Base-by-base conservation (phyloP, 2,888 invertebrate genomes). In the Griposia aprilina region DNA sequence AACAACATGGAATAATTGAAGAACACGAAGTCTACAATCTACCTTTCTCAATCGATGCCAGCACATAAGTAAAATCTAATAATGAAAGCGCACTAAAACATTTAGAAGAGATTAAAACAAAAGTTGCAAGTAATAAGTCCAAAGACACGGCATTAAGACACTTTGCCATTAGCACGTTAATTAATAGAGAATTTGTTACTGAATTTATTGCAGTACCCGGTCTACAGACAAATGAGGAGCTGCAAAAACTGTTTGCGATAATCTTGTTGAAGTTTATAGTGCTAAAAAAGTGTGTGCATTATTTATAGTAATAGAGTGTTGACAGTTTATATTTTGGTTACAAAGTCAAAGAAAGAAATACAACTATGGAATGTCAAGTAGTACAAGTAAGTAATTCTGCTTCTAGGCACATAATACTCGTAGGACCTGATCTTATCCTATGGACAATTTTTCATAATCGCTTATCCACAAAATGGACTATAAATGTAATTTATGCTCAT, bases 151-250 rank as follows among this genome's bases (percentile, higher is more conserved):
- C 75, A 84, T 84, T 80, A 80, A 88, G 80, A 82, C 82, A 88
- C 80, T 84, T 71, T 75, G 74, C 84, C 69, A 84, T 87, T 84
- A 87, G 80, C 87, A 82, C 85, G 77, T 80, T 88, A 85, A 85
- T 88, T 87, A 88, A 81, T 87, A 83, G 68, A 81, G 74, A 88
- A 89, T 78, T 84, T 55, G 74, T 81, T 69, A 76, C 62, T 62
- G 4, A 82, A 86, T 87, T 89, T 82, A 87, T 84, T 84, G 74
- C 76, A 67, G 71, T 70, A 57, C 66, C 67, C 62, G 68, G 62
- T 62, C 69, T 74, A 41, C 63, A n/a, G 82, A 80, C 80, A 87
- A 82, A 87, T 80, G 70, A 83, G 78, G 60, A 77, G 65, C 50
- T 36, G 57, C 71, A 81, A 82, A 82, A 87, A 76, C 66, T 74